Base-by-base conservation (phyloP, 2,113 vertebrate species). In the Macquaria ambigua region DNA sequence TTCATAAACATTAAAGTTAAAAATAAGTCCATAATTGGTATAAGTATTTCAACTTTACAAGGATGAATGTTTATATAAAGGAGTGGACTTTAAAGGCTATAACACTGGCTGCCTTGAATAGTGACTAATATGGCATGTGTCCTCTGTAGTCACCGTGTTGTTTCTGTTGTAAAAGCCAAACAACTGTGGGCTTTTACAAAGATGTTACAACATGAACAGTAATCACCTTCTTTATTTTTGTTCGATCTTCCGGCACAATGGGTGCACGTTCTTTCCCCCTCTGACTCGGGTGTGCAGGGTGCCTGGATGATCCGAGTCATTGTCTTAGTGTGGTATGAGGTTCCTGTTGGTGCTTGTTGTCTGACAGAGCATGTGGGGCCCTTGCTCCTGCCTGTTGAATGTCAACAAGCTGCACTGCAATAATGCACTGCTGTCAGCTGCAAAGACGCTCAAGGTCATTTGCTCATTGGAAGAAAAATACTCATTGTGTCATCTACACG, bases 301-400 rank as follows among this genome's bases (percentile, higher is more conserved):
- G 70, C 87, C 43, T 86, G 52, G 25, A 37, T 74, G 63, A 86
- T 68, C 48, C 34, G 5, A 86, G 83, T 80, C 79, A 71, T 91
- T 90, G 85, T 90, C 79, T 82, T 46, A 64, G 63, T 15, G 16
- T 82, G 85, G 92, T 92, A 93, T 93, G 91, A 94, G 83, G 88
- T 83, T 94, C 94, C 85, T 95, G 94, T 94, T 59, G 75, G 88
- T 91, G 93, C 94, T 93, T 94, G 94, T 94, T 92, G 92, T 91
- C 90, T 93, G 88, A 83, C 88, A 20, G 87, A 81, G 79, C 92
- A 94, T 95, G 93, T 95, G 93, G 94, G 95, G 92, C 95, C 94
- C 93, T 91, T 81, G 89, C 89, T 85, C 70, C 86, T 89, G 92
- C 91, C 87, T 95, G 91, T 94, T 94, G 91, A 95, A 95, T 94